phyloP scores from a whole-genome alignment of 2,113 vertebrate species.

The Ctenomys sociabilis region DNA sequence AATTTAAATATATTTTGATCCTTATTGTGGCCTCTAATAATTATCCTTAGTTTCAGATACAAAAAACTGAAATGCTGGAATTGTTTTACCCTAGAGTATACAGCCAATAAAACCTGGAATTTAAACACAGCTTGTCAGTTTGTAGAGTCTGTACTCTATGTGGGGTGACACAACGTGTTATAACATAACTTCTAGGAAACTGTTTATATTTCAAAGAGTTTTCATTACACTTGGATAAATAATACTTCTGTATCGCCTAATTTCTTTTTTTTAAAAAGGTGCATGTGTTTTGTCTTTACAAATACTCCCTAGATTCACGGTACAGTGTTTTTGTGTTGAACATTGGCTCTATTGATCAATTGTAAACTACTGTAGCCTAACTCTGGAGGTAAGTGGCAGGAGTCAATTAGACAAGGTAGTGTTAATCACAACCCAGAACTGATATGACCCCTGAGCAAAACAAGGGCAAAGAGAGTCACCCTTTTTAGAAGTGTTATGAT shows the following conservation, averaged over 20 bases:
- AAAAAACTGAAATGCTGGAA: slow-evolving; percentile 11
- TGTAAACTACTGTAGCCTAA: neutral
- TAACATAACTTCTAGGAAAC: slow-evolving; percentile 4
- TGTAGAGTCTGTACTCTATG: neutral
- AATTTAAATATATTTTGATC: neutral
- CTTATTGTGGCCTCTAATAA: neutral
- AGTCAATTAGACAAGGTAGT: slow-evolving; percentile 31
- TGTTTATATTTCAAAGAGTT: neutral
- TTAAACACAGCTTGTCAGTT: neutral
- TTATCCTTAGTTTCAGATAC: neutral
- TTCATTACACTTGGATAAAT: slow-evolving; percentile 25
- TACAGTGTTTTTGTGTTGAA: neutral
- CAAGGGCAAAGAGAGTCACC: neutral
- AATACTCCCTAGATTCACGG: neutral
- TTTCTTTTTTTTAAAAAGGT: neutral
- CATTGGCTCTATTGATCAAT: neutral
- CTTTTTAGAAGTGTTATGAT: neutral
- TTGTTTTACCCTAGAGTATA: neutral
- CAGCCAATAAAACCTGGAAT: neutral
- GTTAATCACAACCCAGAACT: neutral
- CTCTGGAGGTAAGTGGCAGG: neutral
- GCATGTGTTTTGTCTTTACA: neutral
- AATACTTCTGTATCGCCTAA: neutral
- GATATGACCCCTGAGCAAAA: neutral
- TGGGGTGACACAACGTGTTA: neutral